Percentiles rank a stretch among this genome's conserved stretches.
These are phyloP conservation scores for Euspilapteryx auroguttella DNA, from an alignment of 2,888 invertebrate genomes.

Conservation along the genomic window DNA sequence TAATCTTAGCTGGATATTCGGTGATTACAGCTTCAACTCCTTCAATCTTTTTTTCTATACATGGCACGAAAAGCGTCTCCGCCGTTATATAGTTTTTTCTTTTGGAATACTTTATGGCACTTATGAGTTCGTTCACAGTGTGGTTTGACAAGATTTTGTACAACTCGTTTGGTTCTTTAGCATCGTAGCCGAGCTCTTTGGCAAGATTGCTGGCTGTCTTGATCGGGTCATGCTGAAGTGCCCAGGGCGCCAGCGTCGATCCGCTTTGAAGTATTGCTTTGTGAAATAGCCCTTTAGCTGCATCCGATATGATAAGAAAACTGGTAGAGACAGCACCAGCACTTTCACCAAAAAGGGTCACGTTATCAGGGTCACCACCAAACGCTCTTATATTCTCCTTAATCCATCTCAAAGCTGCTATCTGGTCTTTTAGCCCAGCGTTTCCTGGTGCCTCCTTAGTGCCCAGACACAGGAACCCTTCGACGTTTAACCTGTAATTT, in stretches of 20 bases:
- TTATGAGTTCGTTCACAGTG: slow-evolving; percentile 25
- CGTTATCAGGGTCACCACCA: slow-evolving; percentile 37
- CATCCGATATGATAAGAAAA: slow-evolving; percentile 28
- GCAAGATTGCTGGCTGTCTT: slow-evolving; percentile 27
- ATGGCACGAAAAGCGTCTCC: slow-evolving; percentile 34
- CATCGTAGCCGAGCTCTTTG: slow-evolving; percentile 32
- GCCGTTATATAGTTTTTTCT: slow-evolving; percentile 32
- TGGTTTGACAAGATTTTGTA: slow-evolving; percentile 28
- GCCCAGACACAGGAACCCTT: slow-evolving; percentile 66
- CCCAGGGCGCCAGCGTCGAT: slow-evolving; percentile 39
- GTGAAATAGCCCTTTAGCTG: slow-evolving; percentile 37
- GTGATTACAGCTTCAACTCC: slow-evolving; percentile 34
- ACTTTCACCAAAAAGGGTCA: slow-evolving; percentile 47
- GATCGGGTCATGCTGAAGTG: slow-evolving; percentile 33
- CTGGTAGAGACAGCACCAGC: slow-evolving; percentile 45
- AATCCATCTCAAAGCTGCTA: slow-evolving; percentile 42
- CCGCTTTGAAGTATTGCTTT: slow-evolving; percentile 44
- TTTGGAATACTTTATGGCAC: slow-evolving; percentile 24
- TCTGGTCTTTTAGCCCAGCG: slow-evolving; percentile 60
- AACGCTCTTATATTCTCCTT: slow-evolving; percentile 34
- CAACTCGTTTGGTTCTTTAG: slow-evolving; percentile 32
- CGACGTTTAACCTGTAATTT: slow-evolving; percentile 60
- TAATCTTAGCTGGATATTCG: slow-evolving; percentile 26
- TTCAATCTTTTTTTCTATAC: slow-evolving; percentile 31
- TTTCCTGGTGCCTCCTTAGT: slow-evolving; percentile 67